Evolutionary conservation across 2,113 vertebrate species (phyloP), one percentile per base, ranked within the genome.

Genomic region (Coracopsis vasa): DNA sequence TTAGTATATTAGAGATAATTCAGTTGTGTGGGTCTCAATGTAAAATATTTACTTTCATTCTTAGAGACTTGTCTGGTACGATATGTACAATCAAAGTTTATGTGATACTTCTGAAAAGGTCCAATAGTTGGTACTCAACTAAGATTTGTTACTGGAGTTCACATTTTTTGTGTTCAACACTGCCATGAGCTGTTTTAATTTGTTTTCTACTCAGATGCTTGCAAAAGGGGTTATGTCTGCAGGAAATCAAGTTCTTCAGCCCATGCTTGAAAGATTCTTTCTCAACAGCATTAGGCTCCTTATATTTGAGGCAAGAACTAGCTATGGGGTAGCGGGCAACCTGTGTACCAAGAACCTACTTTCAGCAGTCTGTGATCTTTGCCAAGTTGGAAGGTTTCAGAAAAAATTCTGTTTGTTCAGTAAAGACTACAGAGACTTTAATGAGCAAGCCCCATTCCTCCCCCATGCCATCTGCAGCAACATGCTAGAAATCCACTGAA

Each of bases 381-480:
- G 66, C 67, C 88, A 95, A 88, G 33, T n/a, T 93, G 85, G 53
- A 95, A 91, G 37, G 25, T 67, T 87, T 85, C 14, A 23, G 81
- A 92, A 96, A 91, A 96, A 77, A 28, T 29, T 88, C 77, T 70
- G 16, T 93, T 95, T 88, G 62, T 60, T 96, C 94, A 80, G 84
- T 66, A 90, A 82, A 95, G n/a, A 86, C 75, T 92, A 66, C 10
- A 28, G 82, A 95, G 91, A 92, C n/a, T 94, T 88, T 94, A 86
- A 94, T 66, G 93, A 95, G 85, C 51, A 93, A 85, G 28, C 16
- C 51, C 51, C 72, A 80, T 95, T 91, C 95, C 95, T 91, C 94
- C 94, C 70, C 84, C 93, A 86, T 35, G 74, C 92, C 95, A 92
- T 96, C 93, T 94, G 96, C 88, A 88, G 41, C 82, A 88, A 62